A percentile compares a stretch with the other conserved stretches of the same genome.
Conservation (phyloP, 2,797 vertebrate species). For the Notolabrus celidotus region DNA sequence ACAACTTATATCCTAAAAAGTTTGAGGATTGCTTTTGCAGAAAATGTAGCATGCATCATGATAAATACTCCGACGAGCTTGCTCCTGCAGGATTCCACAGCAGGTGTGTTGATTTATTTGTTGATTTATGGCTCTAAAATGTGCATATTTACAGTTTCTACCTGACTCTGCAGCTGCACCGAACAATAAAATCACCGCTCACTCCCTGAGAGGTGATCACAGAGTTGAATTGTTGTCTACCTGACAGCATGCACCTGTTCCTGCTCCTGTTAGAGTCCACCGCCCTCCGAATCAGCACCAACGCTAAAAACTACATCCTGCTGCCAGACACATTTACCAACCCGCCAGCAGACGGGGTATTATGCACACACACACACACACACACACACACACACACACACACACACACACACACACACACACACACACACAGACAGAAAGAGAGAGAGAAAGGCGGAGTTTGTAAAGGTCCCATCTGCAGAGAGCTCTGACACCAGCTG, state of each 20-base stretch:
- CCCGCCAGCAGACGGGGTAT: slow-evolving; percentile 10
- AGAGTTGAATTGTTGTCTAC: neutral
- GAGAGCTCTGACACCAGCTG: slow-evolving; percentile 41
- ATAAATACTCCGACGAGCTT: neutral
- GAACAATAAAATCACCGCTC: neutral
- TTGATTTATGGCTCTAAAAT: neutral
- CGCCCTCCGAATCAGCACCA: slow-evolving; percentile 9
- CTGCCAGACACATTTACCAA: slow-evolving; percentile 13
- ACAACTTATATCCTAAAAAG: neutral
- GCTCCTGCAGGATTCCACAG: neutral
- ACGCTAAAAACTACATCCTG: slow-evolving; percentile 14
- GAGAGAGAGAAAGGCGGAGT: too few relatives aligned
- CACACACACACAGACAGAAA: too few relatives aligned
- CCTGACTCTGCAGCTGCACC: neutral
- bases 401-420: neutral
- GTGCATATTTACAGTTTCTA: neutral
- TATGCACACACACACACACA: slow-evolving; percentile 4
- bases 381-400: slow-evolving; percentile 5
- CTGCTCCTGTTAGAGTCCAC: slow-evolving; percentile 3
- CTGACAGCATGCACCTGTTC: slow-evolving; percentile 4
- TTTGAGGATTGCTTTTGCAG: too few relatives aligned
- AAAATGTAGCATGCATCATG: too few relatives aligned
- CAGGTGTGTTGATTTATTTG: neutral
- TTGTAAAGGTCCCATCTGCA: slow-evolving; percentile 29
- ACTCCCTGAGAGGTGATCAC: neutral